phyloP scores from a whole-genome alignment of 2,888 invertebrate genomes.

The Pandemis corylana region DNA sequence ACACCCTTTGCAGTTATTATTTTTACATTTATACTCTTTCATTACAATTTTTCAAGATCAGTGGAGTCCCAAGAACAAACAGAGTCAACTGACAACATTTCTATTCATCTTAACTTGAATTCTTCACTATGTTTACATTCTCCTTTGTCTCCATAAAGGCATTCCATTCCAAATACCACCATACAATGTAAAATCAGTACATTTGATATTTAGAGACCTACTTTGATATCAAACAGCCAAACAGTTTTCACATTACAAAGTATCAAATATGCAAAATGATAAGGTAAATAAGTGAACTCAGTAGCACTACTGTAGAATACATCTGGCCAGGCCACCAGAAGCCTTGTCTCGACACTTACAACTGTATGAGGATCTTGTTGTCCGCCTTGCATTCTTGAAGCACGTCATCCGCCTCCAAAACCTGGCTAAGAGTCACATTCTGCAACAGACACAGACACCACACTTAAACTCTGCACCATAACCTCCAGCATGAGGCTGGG shows the following conservation, averaged over 20 bases:
- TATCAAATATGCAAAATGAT: neutral
- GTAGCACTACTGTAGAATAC: neutral
- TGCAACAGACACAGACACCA: conserved; percentile 81
- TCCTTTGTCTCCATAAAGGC: conserved; percentile 23
- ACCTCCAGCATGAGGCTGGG: conserved; percentile 33
- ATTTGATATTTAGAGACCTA: neutral
- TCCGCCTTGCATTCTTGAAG: conserved; percentile 97
- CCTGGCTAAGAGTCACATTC: conserved; percentile 95
- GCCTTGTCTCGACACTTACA: conserved; percentile 87
- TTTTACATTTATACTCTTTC: no score
- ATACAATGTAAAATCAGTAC: neutral
- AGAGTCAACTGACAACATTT: neutral
- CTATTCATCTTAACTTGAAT: neutral
- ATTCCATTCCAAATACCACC: conserved; percentile 15
- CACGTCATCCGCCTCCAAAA: conserved; percentile 97
- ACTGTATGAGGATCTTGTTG: conserved; percentile 95
- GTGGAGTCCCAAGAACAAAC: neutral
- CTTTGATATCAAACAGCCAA: neutral
- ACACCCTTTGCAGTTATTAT: neutral
- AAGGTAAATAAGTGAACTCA: neutral
- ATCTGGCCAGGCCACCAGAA: neutral
- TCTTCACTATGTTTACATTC: conserved; percentile 35
- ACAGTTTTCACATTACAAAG: neutral
- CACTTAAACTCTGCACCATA: conserved; percentile 41
- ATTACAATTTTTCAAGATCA: neutral